phyloP scores from a whole-genome alignment of 2,113 vertebrate genomes.

The Maccullochella peelii region DNA sequence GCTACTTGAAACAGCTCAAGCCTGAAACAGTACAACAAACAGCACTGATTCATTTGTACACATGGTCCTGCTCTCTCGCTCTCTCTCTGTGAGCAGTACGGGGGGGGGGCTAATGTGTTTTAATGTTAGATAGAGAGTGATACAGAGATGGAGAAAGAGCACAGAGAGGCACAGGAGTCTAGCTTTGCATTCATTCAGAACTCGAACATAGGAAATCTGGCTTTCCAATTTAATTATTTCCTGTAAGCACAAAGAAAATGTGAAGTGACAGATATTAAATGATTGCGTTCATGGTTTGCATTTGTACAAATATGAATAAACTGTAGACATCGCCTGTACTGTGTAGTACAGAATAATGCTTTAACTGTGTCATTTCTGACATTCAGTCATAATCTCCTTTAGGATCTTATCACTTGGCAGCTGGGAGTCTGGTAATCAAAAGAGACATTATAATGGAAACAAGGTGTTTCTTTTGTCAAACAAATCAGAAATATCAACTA shows the following conservation, averaged over 20 bases:
- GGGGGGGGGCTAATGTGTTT: slow-evolving; percentile 49
- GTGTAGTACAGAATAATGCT: slow-evolving; percentile 42
- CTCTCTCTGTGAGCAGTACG: slow-evolving; percentile 11
- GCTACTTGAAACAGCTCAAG: slow-evolving; percentile 71
- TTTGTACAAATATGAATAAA: slow-evolving; percentile 61
- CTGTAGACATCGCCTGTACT: no score
- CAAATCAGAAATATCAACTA: slow-evolving; percentile 64
- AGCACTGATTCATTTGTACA: slow-evolving; percentile 70
- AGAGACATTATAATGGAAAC: slow-evolving; percentile 59
- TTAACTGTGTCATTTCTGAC: slow-evolving; percentile 48
- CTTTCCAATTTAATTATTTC: slow-evolving; percentile 65
- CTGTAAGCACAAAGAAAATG: slow-evolving; percentile 55
- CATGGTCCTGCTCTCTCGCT: slow-evolving; percentile 45
- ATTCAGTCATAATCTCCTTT: slow-evolving; percentile 56
- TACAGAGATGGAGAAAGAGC: slow-evolving; percentile 44
- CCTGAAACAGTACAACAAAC: slow-evolving; percentile 75
- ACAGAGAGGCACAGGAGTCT: slow-evolving; percentile 28
- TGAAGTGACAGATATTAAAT: slow-evolving; percentile 60
- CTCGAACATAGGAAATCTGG: slow-evolving; percentile 31
- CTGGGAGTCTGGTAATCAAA: slow-evolving; percentile 51
- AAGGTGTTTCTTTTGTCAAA: slow-evolving; percentile 72
- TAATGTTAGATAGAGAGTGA: slow-evolving; percentile 53
- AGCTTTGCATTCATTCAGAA: slow-evolving; percentile 48
- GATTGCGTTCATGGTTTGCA: slow-evolving; percentile 66
- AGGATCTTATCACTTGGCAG: slow-evolving; percentile 72